Base-by-base conservation (phyloP, 1,140 invertebrate genomes). In the Episyrphus balteatus region DNA sequence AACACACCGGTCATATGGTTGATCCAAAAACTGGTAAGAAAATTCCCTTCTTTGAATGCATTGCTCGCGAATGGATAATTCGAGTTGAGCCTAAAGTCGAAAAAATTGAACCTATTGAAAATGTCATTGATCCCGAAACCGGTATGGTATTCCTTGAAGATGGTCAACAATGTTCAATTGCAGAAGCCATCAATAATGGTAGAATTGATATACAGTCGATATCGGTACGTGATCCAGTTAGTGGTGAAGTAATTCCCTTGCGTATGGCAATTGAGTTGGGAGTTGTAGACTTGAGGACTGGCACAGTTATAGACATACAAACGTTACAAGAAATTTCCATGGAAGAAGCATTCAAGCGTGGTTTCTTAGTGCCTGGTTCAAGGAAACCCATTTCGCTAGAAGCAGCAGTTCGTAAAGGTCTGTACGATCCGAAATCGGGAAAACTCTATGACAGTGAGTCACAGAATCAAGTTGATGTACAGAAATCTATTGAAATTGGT, bases 41-140 rank as follows among this genome's bases (percentile, higher is more conserved):
- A 43, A 77, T 92, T 36, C 77, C 84, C 6, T 89, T 93, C 68
- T 83, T 90, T 68, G 84, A 92, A 61, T 90, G 88, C 50, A 75
- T 92, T 33, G 77, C 84, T 57, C 66, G 79, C 37, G 76, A 77
- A 34, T 80, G 81, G 77, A 82, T 87, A 50, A 77, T 81, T 34
- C 74, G 80, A 59, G 69, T 71, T 51, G 53, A 65, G 62, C 72
- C 76, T 44, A 62, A 78, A 60, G 69, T 74, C 55, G 62, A 69
- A 55, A 54, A 55, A 49, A 50, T 69, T 54, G 53, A 60, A 57
- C 46, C 58, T 56, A 55, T 61, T 33, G 61, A 65, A 48, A 56
- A 62, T 44, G 44, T 52, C 1, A 64, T 61, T 26, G 54, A 67
- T 54, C 42, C 53, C 1, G 45, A 60, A 32, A 64, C 54, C 19